Evolutionary conservation across 2,888 invertebrate species (phyloP), one percentile per base, ranked within the genome.

Genomic region (Cantharis flavilabris): DNA sequence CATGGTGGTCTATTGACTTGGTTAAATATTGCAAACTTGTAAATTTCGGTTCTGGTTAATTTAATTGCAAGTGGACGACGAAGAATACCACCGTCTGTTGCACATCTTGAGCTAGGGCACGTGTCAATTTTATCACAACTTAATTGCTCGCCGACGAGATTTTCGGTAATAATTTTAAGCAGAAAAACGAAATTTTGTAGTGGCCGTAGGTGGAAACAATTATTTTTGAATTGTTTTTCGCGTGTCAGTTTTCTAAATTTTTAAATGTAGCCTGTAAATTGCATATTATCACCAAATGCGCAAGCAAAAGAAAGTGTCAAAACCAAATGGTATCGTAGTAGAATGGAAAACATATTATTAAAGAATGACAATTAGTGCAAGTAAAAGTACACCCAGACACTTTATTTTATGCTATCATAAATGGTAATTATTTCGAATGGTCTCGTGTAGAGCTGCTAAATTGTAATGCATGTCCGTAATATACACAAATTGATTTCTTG

Each of bases 211-310:
- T n/a, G n/a, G n/a, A 49, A 49, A 49, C 49, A 49, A 49, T 49
- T 49, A 49, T 9, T 49, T 49, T 49, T 2, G 20, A 65, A 65
- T 65, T 65, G 18, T 67, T 67, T 23, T 67, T 67, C 33, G 23
- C n/a, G 13, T 23, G 14, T 67, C 20, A 16, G 64, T 64, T 20
- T 67, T 67, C 11, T 23, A 33, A 72, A 79, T 76, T 76, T 79
- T 78, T 76, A 76, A 78, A 78, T 78, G 78, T 78, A 78, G 78
- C 73, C 73, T 49, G 72, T 33, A 77, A n/a, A 75, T 49, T 9
- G 28, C 20, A 11, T 67, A 64, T 16, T n/a, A 26, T 18, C 23
- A 23, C 70, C 75, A 75, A 75, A 77, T 77, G 77, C 75, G 30
- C 70, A 69, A 77, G 71, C 75, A 77, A 63, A 72, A 49, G 49